Conservation (phyloP, 2,888 invertebrate genomes). For the Luperina nickerlii region DNA sequence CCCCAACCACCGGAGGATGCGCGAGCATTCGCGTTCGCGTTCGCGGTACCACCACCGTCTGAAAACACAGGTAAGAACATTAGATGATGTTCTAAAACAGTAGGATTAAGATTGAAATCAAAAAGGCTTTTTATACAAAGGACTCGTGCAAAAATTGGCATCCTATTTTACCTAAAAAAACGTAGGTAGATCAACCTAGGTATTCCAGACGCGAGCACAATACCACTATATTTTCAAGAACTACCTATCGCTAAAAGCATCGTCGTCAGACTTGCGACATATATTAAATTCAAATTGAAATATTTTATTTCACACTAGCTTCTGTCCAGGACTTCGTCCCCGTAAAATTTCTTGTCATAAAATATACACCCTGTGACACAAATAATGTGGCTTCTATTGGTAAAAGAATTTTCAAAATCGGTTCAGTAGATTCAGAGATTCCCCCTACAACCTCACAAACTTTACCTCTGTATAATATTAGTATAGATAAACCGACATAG, state of each 20-base stretch:
- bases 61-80: conserved; percentile 61
- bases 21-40: conserved; percentile 69
- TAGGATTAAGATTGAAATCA: not conserved
- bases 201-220: not conserved
- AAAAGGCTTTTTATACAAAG: not conserved
- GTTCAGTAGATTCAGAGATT: too few species aligned
- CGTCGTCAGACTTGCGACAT: not conserved
- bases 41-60: conserved; percentile 69
- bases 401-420: too few species aligned
- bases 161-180: not conserved
- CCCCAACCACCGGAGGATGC: conserved; percentile 52
- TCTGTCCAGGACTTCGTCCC: too few species aligned
- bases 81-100: not conserved
- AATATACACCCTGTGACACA: too few species aligned
- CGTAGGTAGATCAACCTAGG: not conserved
- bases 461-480: too few species aligned
- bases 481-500: not conserved
- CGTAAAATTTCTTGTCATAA: too few species aligned
- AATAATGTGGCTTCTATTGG: too few species aligned
- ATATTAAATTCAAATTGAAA: not conserved
- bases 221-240: not conserved
- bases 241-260: not conserved
- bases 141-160: not conserved
- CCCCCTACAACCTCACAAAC: too few species aligned
- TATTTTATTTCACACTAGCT: not conserved